These are phyloP conservation scores for Diarsia mendica DNA, from an alignment of 2,888 invertebrate species.

Conservation along the genomic window DNA sequence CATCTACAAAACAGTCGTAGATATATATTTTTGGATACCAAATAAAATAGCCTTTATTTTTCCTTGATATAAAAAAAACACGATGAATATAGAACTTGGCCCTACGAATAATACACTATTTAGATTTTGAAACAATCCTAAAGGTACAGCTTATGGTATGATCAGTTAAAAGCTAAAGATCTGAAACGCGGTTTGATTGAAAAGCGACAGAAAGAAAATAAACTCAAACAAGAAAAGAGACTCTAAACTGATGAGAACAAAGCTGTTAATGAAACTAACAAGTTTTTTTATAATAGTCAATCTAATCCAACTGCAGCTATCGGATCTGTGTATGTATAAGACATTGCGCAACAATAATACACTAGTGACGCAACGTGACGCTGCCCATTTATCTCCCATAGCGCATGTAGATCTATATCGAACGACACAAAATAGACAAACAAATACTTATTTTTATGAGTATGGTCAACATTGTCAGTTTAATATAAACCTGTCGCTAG, in stretches of 20 bases:
- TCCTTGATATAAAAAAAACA: too few relatives aligned
- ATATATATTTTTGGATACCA: too few relatives aligned
- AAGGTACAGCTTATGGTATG: not conserved
- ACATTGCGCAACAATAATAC: constrained; percentile 19
- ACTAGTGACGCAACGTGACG: constrained; percentile 8
- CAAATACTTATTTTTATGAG: constrained; percentile 28
- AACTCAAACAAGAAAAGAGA: not conserved
- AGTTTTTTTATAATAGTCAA: constrained; percentile 24
- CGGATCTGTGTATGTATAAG: not conserved
- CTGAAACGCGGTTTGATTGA: not conserved
- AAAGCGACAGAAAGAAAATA: not conserved
- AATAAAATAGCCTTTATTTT: too few relatives aligned
- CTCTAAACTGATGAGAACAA: not conserved
- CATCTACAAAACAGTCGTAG: too few relatives aligned
- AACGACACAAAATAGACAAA: constrained; percentile 30
- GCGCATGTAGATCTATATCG: constrained; percentile 31
- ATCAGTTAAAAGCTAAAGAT: not conserved
- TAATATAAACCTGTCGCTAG: not conserved
- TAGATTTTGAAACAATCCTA: not conserved
- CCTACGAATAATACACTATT: too few relatives aligned
- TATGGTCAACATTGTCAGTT: constrained; percentile 10
- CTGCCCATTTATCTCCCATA: constrained; percentile 20
- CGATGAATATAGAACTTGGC: too few relatives aligned
- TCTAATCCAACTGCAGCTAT: constrained; percentile 26
- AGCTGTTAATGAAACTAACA: constrained; percentile 4